Conservation (phyloP, 1,140 invertebrate species). For the Hermatobates lingyangjiaoensis region DNA sequence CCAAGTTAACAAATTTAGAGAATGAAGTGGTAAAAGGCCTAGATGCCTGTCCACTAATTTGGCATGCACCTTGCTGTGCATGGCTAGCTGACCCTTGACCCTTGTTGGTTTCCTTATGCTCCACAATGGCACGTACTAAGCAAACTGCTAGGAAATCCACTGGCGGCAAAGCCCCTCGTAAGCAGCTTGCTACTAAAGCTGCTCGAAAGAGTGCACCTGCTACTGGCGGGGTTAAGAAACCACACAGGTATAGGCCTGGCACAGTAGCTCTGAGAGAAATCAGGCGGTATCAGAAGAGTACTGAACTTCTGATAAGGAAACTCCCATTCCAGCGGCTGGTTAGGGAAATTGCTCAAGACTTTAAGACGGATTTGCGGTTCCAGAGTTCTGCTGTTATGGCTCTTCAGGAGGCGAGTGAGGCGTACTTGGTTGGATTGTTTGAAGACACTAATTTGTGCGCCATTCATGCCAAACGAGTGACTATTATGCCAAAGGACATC, state of each 20-base stretch:
- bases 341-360: conserved; percentile 69
- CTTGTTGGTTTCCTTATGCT: too few relatives aligned
- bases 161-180: conserved; percentile 68
- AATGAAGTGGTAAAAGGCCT: too few relatives aligned
- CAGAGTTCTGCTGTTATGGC: conserved; percentile 34
- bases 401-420: conserved; percentile 46
- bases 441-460: conserved; percentile 52
- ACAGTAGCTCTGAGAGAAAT: conserved; percentile 74
- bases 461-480: conserved; percentile 49
- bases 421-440: conserved; percentile 45
- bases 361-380: conserved; percentile 36
- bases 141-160: conserved; percentile 73
- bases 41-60: too few relatives aligned
- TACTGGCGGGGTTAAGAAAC: conserved; percentile 58
- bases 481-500: conserved; percentile 49
- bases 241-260: conserved; percentile 56
- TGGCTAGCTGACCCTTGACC: too few relatives aligned
- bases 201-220: conserved; percentile 49
- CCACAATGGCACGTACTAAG: conserved; percentile 78
- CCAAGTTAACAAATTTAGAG: too few relatives aligned
- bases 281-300: conserved; percentile 66
- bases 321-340: conserved; percentile 70
- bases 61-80: too few relatives aligned
- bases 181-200: conserved; percentile 70
- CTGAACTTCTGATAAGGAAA: conserved; percentile 64